Evolutionary conservation across 2,113 vertebrate species (phyloP).

Genomic region (Opisthocomus hoazin): DNA sequence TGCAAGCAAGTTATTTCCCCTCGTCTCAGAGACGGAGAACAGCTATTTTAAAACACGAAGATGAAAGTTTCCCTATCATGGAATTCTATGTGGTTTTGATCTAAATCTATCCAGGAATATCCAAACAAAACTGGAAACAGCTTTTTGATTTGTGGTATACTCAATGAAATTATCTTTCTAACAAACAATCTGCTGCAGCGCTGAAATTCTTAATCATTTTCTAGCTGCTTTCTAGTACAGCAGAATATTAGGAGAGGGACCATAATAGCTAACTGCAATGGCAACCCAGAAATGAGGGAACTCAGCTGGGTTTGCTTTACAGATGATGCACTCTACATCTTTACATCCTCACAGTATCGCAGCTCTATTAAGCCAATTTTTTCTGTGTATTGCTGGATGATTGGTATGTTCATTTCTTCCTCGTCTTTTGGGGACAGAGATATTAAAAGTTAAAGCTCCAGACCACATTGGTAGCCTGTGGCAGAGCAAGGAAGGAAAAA

Average conservation of each 20-base stretch:
- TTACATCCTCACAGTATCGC: too few species aligned
- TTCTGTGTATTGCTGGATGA: neutral
- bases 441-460: neutral
- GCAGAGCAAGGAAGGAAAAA: neutral
- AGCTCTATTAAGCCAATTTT: neutral
- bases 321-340: too few species aligned
- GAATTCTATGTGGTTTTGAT: neutral
- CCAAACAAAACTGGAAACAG: neutral
- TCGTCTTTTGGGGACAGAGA: neutral
- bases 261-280: accelerated
- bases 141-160: neutral
- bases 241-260: neutral
- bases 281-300: neutral
- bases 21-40: neutral
- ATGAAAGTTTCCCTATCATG: neutral
- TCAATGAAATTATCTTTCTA: neutral
- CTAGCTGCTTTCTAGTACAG: neutral
- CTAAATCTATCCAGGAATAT: neutral
- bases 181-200: neutral
- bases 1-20: neutral
- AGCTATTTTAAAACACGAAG: neutral
- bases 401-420: neutral
- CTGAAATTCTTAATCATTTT: neutral
- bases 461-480: too few species aligned
- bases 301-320: neutral